Conservation (phyloP, 2,888 invertebrate genomes). For the Chalcis sispes region DNA sequence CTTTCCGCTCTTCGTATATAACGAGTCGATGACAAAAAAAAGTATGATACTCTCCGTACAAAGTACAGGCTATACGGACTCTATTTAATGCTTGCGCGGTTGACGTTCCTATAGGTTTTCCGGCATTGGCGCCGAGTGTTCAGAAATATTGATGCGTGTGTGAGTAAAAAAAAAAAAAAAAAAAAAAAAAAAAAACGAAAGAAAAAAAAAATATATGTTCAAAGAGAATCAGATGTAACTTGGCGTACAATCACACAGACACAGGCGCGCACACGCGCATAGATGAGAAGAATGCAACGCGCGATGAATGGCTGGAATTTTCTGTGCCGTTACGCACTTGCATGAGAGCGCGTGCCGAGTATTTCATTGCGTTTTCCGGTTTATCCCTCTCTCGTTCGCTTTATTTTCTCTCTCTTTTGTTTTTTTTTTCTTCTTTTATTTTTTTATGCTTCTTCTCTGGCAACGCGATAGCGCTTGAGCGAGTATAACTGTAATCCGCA, state of each 20-base stretch:
- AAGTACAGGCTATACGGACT: too few relatives aligned
- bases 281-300: slow-evolving; percentile 4
- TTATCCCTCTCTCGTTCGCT: background rate
- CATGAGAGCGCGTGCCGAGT: background rate
- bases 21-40: too few relatives aligned
- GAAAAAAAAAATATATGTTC: background rate
- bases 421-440: background rate
- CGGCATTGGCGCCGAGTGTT: background rate
- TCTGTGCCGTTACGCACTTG: slow-evolving; percentile 31
- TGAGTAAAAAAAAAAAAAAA: background rate
- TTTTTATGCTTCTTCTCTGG: background rate
- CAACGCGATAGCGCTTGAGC: background rate
- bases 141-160: slow-evolving; percentile 27
- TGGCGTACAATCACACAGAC: too few relatives aligned
- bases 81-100: background rate
- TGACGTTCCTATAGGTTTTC: background rate
- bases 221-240: slow-evolving; percentile 17
- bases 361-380: slow-evolving; percentile 31
- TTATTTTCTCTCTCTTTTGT: background rate
- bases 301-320: slow-evolving; percentile 32
- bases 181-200: background rate
- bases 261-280: background rate
- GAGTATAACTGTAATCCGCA: slow-evolving; percentile 11
- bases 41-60: too few relatives aligned
- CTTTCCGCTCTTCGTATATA: too few relatives aligned